Conservation (phyloP, 2,113 vertebrate genomes). For the Tetraodon nigroviridis region DNA sequence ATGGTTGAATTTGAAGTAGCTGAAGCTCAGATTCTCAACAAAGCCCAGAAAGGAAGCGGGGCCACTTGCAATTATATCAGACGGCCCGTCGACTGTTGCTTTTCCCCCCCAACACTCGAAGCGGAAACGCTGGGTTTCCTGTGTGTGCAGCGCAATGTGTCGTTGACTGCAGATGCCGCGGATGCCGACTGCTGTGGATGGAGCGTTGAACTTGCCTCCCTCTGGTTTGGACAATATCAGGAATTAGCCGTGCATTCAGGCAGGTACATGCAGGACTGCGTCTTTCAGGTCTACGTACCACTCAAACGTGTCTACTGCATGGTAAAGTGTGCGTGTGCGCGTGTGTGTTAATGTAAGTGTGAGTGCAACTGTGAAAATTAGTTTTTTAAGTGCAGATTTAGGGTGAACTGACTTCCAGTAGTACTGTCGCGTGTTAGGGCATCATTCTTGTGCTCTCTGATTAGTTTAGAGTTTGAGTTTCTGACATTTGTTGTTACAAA, state of each 20-base stretch:
- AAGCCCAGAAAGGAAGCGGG: too few species aligned
- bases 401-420: too few species aligned
- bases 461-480: background rate
- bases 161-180: constrained; percentile 17
- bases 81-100: constrained; percentile 17
- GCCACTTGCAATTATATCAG: background rate
- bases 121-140: constrained; percentile 74
- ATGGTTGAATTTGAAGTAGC: too few species aligned
- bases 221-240: constrained; percentile 12
- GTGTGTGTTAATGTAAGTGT: too few species aligned
- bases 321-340: background rate
- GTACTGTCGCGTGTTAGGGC: background rate
- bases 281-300: constrained; percentile 37
- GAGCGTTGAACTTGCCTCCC: constrained; percentile 16
- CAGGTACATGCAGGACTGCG: constrained; percentile 20
- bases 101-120: constrained; percentile 14
- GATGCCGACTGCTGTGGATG: constrained; percentile 37
- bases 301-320: constrained; percentile 10
- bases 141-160: constrained; percentile 36
- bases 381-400: background rate
- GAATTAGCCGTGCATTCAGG: constrained; percentile 20
- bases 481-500: background rate
- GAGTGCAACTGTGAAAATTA: background rate
- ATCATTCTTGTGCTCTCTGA: too few species aligned
- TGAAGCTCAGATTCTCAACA: too few species aligned